These are phyloP conservation scores for Thermophis baileyi DNA, from an alignment of 2,113 vertebrate genomes.

Conservation along the genomic window DNA sequence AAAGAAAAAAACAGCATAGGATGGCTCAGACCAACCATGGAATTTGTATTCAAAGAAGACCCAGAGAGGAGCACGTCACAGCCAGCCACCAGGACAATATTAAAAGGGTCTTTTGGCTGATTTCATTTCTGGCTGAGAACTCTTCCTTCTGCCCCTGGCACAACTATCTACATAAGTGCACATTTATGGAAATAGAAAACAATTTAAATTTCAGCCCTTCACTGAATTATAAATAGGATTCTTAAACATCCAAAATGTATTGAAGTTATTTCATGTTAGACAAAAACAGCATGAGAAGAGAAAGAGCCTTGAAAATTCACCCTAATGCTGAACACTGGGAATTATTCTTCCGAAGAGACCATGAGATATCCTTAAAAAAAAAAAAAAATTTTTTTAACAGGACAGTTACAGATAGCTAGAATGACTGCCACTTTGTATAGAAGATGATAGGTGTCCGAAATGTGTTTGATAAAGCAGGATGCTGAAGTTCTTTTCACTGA, in stretches of 20 bases:
- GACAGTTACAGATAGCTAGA: conserved; percentile 37
- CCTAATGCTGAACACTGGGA: background rate
- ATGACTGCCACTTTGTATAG: conserved; percentile 37
- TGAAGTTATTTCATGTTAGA: background rate
- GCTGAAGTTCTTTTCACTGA: conserved; percentile 51
- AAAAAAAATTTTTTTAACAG: conserved; percentile 51
- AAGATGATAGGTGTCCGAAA: conserved; percentile 41
- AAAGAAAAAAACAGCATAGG: background rate
- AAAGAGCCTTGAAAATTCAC: background rate
- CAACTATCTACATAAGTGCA: background rate
- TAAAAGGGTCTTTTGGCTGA: background rate
- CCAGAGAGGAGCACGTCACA: background rate
- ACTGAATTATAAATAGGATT: background rate
- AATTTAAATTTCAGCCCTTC: background rate
- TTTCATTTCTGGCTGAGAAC: background rate
- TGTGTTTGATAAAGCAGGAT: conserved; percentile 46
- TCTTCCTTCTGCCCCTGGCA: background rate
- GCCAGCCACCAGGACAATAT: background rate
- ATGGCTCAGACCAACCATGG: background rate
- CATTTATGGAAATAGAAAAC: background rate
- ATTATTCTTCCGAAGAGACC: conserved; percentile 17
- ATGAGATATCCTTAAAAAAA: background rate
- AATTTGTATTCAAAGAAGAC: background rate
- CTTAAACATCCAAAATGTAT: background rate
- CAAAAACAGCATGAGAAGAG: background rate